Evolutionary conservation across 2,888 invertebrate genomes (phyloP), one percentile per base, ranked within the genome.

Genomic region (Lithophane leautieri): DNA sequence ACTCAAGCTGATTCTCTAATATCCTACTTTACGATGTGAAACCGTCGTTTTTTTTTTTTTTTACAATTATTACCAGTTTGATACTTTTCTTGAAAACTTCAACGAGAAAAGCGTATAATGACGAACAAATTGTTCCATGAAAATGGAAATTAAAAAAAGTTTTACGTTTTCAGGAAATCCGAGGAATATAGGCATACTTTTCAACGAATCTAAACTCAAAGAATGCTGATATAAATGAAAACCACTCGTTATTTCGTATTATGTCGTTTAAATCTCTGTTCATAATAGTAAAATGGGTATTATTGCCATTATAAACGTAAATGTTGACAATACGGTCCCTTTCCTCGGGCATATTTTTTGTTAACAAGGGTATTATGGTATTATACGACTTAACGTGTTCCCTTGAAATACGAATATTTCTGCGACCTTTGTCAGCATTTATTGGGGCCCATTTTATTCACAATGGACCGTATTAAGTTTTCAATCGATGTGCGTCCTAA

Each of bases 341-440:
- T 83, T 89, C 80, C 75, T 74, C 67, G 62, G 85, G 83, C 84
- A 89, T 87, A 86, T 89, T 91, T 91, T 91, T 91, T 91, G 90
- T 89, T 90, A 91, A 90, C 90, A 89, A 88, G 87, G 90, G 90
- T 34, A n/a, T n/a, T n/a, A n/a, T n/a, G n/a, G n/a, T 91, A 89
- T 89, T 90, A 89, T 86, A 81, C 76, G 89, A 86, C 79, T 88
- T 89, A 90, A 88, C 88, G 83, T 90, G 87, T 89, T 86, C 82
- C 75, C 82, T 79, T 81, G 86, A 85, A 86, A 88, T 84, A 83
- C 83, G 85, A 87, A 86, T 88, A 89, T 88, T 88, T 84, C 83
- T 83, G 82, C 83, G 86, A 90, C 89, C 88, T 89, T 90, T 91
- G 90, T 90, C 87, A 91, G 90, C 88, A 78, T 86, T 89, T 89